Percentiles rank a stretch among this genome's conserved stretches.
phyloP scores from a whole-genome alignment of 2,888 invertebrate genomes.

The Apamea monoglypha region DNA sequence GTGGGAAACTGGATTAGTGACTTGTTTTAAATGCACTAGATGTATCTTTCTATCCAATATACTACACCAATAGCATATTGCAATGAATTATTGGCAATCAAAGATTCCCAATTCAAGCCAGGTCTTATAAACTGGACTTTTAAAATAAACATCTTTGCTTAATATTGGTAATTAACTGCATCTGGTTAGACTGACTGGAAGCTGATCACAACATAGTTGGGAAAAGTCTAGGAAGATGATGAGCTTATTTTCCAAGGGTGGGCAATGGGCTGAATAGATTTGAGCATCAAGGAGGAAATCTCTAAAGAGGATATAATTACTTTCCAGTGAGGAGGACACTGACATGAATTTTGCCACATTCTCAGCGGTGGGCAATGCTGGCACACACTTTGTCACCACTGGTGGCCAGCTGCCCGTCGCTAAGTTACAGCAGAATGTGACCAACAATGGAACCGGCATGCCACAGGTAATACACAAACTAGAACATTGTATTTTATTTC shows the following conservation, averaged over 20 bases:
- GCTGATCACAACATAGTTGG: background rate
- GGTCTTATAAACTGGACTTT: background rate
- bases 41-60: background rate
- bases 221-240: background rate
- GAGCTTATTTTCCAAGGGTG: background rate
- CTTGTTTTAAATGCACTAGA: background rate
- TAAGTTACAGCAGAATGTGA: conserved; percentile 93
- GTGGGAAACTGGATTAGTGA: background rate
- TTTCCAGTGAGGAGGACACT: conserved; percentile 84
- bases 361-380: conserved; percentile 89
- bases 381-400: conserved; percentile 85
- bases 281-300: background rate
- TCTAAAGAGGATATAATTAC: conserved; percentile 23
- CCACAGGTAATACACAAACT: conserved; percentile 88
- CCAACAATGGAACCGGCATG: conserved; percentile 86
- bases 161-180: background rate
- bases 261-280: background rate
- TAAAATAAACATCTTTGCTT: background rate
- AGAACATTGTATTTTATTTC: background rate
- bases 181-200: background rate
- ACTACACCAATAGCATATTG: background rate
- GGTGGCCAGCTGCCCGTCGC: conserved; percentile 90
- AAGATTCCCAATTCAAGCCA: background rate
- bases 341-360: conserved; percentile 95
- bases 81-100: background rate